Evolutionary conservation across 2,888 invertebrate genomes (phyloP), one percentile per base, ranked within the genome.

Genomic region (Ctenicera cuprea): DNA sequence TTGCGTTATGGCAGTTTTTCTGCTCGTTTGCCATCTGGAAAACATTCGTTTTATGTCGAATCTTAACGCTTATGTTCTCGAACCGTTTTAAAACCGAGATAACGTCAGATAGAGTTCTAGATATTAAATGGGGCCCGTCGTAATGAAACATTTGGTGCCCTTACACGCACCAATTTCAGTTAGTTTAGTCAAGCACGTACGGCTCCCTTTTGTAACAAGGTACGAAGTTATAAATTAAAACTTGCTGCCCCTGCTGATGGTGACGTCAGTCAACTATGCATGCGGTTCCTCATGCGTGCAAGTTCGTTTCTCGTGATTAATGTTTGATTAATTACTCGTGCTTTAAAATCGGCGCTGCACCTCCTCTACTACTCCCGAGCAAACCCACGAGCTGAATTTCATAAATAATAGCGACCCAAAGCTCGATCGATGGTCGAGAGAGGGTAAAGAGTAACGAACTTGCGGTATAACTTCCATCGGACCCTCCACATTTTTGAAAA

Each of bases 321-420:
- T 81, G 79, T 82, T 81, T 82, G 83, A 83, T 83, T 83, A 83
- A 83, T 82, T 81, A 80, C 79, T 78, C 76, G 66, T 43, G 75
- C 74, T 73, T 77, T 73, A 72, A 77, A 76, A 74, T 73, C 70
- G 68, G 45, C 68, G 71, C 73, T 76, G 70, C 65, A 68, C 59
- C 72, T 77, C 65, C 43, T 62, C 12, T 18, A 18, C 45, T 45
- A 14, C 12, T 14, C 52, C 72, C 71, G 73, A 67, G 57, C 67
- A 57, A 14, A 38, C 66, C 65, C 33, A 64, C 63, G 38, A 59
- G 50, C 66, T 38, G 52, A 71, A 72, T 72, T 72, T 72, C 72
- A 62, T 62, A 67, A 72, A 71, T 63, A 63, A 64, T 71, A 52
- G 37, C 43, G 33, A 54, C 41, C 20, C 30, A 59, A 71, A 41